Conservation (phyloP, 1,140 invertebrate species). For the Onthophagus taurus region DNA sequence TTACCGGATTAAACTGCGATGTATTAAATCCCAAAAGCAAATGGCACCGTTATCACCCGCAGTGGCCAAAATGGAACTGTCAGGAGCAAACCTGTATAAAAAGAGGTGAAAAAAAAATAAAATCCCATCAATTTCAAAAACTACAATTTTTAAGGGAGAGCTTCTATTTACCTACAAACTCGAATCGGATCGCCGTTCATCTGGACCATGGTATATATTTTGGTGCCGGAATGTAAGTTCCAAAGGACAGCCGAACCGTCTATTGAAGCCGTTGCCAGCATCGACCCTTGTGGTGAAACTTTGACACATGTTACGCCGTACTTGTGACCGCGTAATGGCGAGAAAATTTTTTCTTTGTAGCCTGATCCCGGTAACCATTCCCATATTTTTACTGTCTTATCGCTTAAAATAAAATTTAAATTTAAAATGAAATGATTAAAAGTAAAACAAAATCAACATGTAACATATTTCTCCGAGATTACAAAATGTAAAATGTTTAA, state of each 20-base stretch:
- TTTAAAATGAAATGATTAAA: too few relatives aligned
- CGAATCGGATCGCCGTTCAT: conserved; percentile 54
- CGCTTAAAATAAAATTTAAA: conserved; percentile 40
- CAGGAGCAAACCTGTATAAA: conserved; percentile 49
- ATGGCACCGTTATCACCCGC: conserved; percentile 66
- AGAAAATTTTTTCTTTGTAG: conserved; percentile 44
- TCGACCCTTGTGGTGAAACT: conserved; percentile 61
- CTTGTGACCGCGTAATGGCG: conserved; percentile 53
- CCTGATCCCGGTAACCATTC: conserved; percentile 49
- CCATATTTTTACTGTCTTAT: conserved; percentile 54
- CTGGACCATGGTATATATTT: conserved; percentile 54
- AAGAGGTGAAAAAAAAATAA: conserved; percentile 9
- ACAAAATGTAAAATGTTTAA: too few relatives aligned
- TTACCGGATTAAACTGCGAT: conserved; percentile 51
- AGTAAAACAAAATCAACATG: too few relatives aligned
- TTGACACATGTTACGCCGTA: conserved; percentile 56
- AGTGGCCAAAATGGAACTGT: conserved; percentile 54
- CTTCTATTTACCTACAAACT: conserved; percentile 44
- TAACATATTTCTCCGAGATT: too few relatives aligned
- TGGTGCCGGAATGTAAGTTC: conserved; percentile 53
- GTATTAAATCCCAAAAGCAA: conserved; percentile 62
- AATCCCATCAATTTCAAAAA: neutral
- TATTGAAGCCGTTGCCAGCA: conserved; percentile 60
- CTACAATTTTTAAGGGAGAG: neutral
- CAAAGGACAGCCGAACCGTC: conserved; percentile 65